These are phyloP conservation scores for Lepeophtheirus salmonis DNA, from an alignment of 1,140 invertebrate species.

Conservation along the genomic window DNA sequence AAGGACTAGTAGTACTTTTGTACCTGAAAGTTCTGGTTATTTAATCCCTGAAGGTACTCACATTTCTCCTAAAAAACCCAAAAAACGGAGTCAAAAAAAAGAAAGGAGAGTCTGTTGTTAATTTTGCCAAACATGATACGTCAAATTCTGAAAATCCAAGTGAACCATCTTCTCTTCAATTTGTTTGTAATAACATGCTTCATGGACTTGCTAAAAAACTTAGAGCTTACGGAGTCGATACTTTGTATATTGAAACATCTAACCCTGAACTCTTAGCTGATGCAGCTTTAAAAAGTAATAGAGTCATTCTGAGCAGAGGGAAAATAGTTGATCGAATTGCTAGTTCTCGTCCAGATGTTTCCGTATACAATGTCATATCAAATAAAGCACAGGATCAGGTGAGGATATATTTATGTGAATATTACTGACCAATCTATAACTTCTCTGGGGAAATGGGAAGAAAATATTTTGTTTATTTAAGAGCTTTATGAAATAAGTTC, in stretches of 20 bases:
- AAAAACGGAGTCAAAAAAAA: neutral
- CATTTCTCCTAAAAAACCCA: too few relatives aligned
- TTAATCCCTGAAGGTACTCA: too few relatives aligned
- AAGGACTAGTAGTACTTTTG: too few relatives aligned
- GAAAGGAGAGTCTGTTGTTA: too few relatives aligned
- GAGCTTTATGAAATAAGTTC: too few relatives aligned
- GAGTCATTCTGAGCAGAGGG: neutral
- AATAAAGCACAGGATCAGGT: neutral
- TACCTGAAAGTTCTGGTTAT: too few relatives aligned
- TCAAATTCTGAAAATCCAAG: neutral
- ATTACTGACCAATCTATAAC: too few relatives aligned
- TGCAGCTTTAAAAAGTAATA: neutral
- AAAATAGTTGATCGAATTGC: neutral
- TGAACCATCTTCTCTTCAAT: neutral
- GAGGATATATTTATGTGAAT: neutral
- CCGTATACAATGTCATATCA: neutral
- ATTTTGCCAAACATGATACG: too few relatives aligned
- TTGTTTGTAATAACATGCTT: neutral
- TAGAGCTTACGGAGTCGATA: neutral
- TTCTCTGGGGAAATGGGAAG: too few relatives aligned
- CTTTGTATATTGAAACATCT: neutral
- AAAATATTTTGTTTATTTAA: too few relatives aligned
- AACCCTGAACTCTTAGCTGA: neutral
- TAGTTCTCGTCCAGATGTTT: neutral
- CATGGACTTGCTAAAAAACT: neutral